Base-by-base conservation (phyloP, 2,113 vertebrate species). In the Neotoma lepida region DNA sequence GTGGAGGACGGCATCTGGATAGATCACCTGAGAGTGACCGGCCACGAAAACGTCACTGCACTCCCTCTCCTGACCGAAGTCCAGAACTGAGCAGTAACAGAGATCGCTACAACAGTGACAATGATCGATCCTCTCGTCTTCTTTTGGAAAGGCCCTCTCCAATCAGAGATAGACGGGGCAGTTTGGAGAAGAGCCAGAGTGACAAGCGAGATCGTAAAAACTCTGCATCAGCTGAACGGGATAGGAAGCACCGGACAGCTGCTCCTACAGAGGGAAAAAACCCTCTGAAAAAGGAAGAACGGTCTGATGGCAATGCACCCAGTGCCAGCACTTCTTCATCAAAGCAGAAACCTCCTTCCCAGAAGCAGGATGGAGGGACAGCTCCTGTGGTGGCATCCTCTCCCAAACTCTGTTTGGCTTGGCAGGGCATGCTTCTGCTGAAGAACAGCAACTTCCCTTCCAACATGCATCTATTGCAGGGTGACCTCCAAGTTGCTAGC, bases 401-500 rank as follows among this genome's bases (percentile, higher is more conserved):
- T 35, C 98, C 98, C 92, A 99, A 99, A 97, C 98, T 99, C 86
- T 98, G 99, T 95, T 96, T 99, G 98, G 99, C 99, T 63, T 99
- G 99, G 99, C 99, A 99, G 5, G 99, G 99, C 26, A 99, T 99
- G 99, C 99, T 99, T 46, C 98, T 99, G 9, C 98, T 99, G 94
- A 99, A 99, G 97, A 99, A 99, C 98, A 99, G 99, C 98, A 99
- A 99, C 98, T 99, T 99, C 97, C 99, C 99, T 12, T 99, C 99
- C 97, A 99, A 99, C 97, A 99, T 99, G 99, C 99, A 99, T 96
- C 98, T 99, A 93, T 98, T 99, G 88, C 99, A 99, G 96, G 99
- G 99, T 12, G 99, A 99, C 97, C 99, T 99, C 88, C 98, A 97
- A 0, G 99, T 99, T 9, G 99, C 99, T 97, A 99, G 98, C 93